Percentiles rank a stretch among this genome's conserved stretches.
Evolutionary conservation across 2,888 invertebrate species (phyloP).

Genomic region (Hydrotaea cyrtoneurina): DNA sequence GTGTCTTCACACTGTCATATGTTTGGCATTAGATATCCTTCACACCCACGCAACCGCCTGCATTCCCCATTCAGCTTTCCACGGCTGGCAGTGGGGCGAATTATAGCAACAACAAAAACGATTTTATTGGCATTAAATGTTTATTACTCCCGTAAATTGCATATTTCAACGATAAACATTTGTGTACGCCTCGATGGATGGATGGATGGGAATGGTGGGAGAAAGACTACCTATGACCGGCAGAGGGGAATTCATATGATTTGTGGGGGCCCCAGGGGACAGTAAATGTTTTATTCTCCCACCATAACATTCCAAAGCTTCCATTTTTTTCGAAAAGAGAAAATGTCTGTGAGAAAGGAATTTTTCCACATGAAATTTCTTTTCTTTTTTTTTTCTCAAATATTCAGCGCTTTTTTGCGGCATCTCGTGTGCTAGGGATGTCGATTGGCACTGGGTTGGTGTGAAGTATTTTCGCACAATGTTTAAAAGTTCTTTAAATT

Average conservation of each 20-base stretch:
- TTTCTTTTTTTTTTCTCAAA: conserved; percentile 22
- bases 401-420: not conserved
- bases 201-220: not conserved
- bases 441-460: too few species aligned
- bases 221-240: not conserved
- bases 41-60: not conserved
- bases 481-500: too few species aligned
- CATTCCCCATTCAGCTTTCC: not conserved
- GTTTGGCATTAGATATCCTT: not conserved
- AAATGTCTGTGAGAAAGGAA: not conserved
- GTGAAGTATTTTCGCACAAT: too few species aligned
- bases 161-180: conserved; percentile 61
- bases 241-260: not conserved
- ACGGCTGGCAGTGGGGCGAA: not conserved
- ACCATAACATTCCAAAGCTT: not conserved
- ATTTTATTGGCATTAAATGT: conserved; percentile 34
- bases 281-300: not conserved
- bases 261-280: not conserved
- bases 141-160: conserved; percentile 37
- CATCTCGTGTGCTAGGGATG: not conserved
- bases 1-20: conserved; percentile 15
- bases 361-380: conserved; percentile 3
- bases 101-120: conserved; percentile 2
- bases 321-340: not conserved
- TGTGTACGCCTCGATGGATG: not conserved